A percentile compares a stretch with the other conserved stretches of the same genome.
phyloP scores from a whole-genome alignment of 2,797 vertebrate genomes.

The Enteromius trimaculatus region DNA sequence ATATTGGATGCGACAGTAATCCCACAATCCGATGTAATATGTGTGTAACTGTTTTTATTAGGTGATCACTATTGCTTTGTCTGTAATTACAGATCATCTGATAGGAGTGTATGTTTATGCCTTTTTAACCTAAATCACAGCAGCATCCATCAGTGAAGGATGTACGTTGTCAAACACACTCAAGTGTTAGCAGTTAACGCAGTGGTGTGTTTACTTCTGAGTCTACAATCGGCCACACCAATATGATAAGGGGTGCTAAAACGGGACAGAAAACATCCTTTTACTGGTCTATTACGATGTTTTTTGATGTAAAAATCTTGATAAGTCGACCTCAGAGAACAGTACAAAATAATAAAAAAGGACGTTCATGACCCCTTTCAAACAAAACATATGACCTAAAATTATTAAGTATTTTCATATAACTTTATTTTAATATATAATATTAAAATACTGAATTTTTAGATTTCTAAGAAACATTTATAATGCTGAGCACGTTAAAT shows the following conservation, averaged over 20 bases:
- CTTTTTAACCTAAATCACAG: neutral
- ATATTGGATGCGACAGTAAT: neutral
- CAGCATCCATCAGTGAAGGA: neutral
- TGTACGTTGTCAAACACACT: neutral
- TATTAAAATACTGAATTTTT: no score
- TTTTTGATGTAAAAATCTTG: neutral
- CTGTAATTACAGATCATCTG: neutral
- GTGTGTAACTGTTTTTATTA: neutral
- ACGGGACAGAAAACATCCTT: neutral
- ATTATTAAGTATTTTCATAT: neutral
- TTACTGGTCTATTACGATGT: neutral
- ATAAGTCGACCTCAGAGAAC: neutral
- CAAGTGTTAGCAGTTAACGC: neutral
- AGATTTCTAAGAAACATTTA: no score
- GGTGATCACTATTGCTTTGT: neutral
- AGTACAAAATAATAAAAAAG: neutral
- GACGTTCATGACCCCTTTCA: neutral
- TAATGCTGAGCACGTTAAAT: no score
- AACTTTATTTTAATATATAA: neutral
- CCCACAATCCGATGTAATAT: neutral
- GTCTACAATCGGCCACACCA: neutral
- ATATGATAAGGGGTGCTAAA: neutral
- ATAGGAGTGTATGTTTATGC: neutral
- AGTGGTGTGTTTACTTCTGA: neutral
- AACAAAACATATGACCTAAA: neutral